Evolutionary conservation across 2,797 vertebrate species (phyloP).

Genomic region (Anisognathus igniventris): DNA sequence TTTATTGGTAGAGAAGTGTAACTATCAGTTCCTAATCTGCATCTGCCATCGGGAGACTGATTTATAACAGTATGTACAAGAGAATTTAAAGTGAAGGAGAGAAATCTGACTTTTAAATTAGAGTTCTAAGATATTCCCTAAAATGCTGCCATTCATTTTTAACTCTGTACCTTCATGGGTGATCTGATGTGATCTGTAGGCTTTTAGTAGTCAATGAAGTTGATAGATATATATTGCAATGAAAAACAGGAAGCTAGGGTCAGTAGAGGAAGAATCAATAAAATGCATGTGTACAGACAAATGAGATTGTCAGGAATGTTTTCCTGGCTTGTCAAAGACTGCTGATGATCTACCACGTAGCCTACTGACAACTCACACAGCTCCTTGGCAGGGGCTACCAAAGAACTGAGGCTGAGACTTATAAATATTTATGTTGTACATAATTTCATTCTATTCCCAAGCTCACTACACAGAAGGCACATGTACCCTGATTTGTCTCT

Average conservation of each 20-base stretch:
- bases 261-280: background rate
- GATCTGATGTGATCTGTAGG: background rate
- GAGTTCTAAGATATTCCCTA: background rate
- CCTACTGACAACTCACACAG: background rate
- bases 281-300: background rate
- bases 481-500: background rate
- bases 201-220: background rate
- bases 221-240: background rate
- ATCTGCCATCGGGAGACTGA: background rate
- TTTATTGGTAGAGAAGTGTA: background rate
- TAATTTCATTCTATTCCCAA: background rate
- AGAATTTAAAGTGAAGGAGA: background rate
- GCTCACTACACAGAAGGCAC: background rate
- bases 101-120: background rate
- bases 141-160: background rate
- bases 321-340: background rate
- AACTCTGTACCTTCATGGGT: background rate
- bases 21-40: background rate
- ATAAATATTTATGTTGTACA: conserved; percentile 36
- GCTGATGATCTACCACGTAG: background rate
- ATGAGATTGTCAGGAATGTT: background rate
- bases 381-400: background rate
- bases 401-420: background rate
- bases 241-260: background rate
- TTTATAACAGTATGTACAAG: background rate